Evolutionary conservation across 2,888 invertebrate genomes (phyloP).

Genomic region (Philonicus albiceps): DNA sequence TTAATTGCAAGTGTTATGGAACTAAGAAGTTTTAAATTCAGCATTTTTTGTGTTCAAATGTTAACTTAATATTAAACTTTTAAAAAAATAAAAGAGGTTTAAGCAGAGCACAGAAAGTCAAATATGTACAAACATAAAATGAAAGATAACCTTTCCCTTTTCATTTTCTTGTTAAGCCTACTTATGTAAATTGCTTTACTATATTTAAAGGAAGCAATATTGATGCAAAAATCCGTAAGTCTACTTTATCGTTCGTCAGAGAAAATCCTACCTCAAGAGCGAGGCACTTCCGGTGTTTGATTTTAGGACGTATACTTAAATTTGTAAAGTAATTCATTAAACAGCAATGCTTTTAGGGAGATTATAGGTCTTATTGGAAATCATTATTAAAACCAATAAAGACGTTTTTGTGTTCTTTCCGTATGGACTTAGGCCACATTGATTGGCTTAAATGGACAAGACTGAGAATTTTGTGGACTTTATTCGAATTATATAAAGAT

Average conservation of each 20-base stretch:
- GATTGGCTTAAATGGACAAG: not conserved
- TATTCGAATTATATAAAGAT: no score
- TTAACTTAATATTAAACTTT: not conserved
- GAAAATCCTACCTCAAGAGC: not conserved
- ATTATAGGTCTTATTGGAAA: not conserved
- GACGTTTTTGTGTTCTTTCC: not conserved
- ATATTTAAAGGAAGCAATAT: not conserved
- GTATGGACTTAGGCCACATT: not conserved
- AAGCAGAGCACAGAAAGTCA: not conserved
- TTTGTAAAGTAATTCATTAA: not conserved
- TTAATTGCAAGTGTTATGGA: not conserved
- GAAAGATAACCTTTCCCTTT: not conserved
- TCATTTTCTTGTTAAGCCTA: not conserved
- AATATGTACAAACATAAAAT: not conserved
- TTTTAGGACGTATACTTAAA: not conserved
- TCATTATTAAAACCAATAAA: not conserved
- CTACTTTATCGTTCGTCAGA: not conserved
- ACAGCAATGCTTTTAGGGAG: not conserved
- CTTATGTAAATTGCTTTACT: not conserved
- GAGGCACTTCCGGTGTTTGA: not conserved
- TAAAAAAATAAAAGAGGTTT: no score
- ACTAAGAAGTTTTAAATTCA: no score
- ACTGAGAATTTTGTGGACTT: no score
- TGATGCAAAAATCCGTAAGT: not conserved
- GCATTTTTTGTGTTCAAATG: no score